These are phyloP conservation scores for Nipponacmea schrenckii DNA, from an alignment of 2,888 invertebrate species.

Conservation along the genomic window DNA sequence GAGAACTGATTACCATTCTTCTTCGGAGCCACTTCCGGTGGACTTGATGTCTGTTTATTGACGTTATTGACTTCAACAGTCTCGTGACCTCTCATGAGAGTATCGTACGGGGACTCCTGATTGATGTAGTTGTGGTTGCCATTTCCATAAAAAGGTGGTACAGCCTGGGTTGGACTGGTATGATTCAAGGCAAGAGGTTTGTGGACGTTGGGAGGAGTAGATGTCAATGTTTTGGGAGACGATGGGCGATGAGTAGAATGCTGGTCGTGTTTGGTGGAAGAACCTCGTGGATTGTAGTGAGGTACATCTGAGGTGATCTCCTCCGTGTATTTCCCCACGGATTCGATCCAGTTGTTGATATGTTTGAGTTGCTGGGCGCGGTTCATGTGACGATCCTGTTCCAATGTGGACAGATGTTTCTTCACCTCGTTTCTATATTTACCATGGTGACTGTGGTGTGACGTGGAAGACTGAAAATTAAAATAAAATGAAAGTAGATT, in stretches of 20 bases:
- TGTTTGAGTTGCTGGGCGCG: constrained; percentile 39
- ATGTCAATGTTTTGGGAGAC: constrained; percentile 54
- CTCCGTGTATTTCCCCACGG: constrained; percentile 32
- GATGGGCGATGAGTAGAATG: constrained; percentile 27
- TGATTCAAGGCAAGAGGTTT: constrained; percentile 49
- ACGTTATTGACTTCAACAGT: neutral
- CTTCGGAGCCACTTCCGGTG: constrained; percentile 10
- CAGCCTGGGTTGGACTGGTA: constrained; percentile 23
- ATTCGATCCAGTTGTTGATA: constrained; percentile 46
- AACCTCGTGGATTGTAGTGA: neutral
- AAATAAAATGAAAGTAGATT: constrained; percentile 4
- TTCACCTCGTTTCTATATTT: constrained; percentile 40
- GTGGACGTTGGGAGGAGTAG: constrained; percentile 54
- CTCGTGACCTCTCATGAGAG: constrained; percentile 1
- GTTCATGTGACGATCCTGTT: constrained; percentile 28
- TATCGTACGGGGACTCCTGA: constrained; percentile 20
- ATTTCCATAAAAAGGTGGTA: constrained; percentile 5
- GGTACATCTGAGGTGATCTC: constrained; percentile 27
- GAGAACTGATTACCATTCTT: constrained; percentile 49
- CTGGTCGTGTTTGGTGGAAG: constrained; percentile 16
- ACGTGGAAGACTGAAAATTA: constrained; percentile 44
- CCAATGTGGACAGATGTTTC: constrained; percentile 35
- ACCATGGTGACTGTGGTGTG: constrained; percentile 43
- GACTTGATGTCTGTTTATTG: constrained; percentile 7
- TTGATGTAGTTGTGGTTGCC: constrained; percentile 11